Evolutionary conservation across 2,797 vertebrate genomes (phyloP).

Genomic region (Morelia viridis): DNA sequence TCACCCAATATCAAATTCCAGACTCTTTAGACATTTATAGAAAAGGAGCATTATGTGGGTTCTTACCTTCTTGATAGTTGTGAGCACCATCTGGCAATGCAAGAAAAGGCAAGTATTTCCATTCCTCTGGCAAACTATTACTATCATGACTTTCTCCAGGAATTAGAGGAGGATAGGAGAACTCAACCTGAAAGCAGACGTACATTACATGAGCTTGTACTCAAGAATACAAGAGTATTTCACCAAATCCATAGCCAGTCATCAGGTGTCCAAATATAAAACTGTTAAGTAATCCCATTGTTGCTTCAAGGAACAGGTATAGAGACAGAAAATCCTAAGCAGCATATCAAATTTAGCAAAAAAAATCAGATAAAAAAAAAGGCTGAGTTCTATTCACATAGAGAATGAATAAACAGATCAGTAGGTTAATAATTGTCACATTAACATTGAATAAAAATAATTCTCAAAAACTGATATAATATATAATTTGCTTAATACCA

Average conservation of each 20-base stretch:
- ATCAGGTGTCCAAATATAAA: slow-evolving; percentile 4
- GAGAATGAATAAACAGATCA: not conserved
- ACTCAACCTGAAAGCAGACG: slow-evolving; percentile 81
- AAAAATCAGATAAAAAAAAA: not conserved
- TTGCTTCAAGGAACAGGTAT: not conserved
- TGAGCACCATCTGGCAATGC: slow-evolving; percentile 95
- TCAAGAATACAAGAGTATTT: not conserved
- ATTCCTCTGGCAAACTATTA: slow-evolving; percentile 87
- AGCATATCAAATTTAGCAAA: not conserved
- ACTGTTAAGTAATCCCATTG: not conserved
- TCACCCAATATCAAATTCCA: not conserved
- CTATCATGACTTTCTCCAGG: slow-evolving; percentile 88
- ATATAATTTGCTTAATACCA: not conserved
- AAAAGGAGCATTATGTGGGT: not conserved
- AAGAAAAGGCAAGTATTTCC: slow-evolving; percentile 95
- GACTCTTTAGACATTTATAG: not conserved
- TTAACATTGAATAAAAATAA: not conserved
- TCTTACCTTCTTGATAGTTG: slow-evolving; percentile 95
- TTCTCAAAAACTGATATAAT: not conserved
- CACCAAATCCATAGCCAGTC: not conserved
- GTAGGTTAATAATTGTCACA: not conserved
- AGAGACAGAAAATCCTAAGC: not conserved
- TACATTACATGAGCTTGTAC: not conserved
- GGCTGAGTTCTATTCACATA: not conserved
- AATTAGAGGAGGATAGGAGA: slow-evolving; percentile 91